A percentile compares a stretch with the other conserved stretches of the same genome.
Evolutionary conservation across 1,140 invertebrate genomes (phyloP).

Genomic region (Hylaeus volcanicus): DNA sequence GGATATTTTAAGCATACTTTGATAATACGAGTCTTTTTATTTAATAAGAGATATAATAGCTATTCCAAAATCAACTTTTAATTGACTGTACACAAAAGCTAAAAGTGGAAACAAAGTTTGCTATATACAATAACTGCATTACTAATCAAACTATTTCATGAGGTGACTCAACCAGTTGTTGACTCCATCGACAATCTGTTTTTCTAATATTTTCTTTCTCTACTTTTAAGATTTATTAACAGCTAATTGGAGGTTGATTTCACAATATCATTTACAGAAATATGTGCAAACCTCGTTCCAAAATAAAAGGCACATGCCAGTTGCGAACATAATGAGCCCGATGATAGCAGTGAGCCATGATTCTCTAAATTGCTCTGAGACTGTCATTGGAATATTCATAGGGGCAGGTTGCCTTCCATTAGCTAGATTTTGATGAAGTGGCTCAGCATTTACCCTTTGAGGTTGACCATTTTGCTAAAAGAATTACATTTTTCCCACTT

Average conservation of each 20-base stretch:
- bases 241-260: no score
- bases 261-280: not conserved
- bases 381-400: slow-evolving; percentile 66
- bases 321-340: slow-evolving; percentile 81
- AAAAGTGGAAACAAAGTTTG: no score
- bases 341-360: slow-evolving; percentile 84
- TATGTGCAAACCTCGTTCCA: slow-evolving; percentile 86
- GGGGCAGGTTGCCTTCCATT: slow-evolving; percentile 52
- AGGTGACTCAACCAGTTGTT: no score
- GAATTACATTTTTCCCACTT: slow-evolving; percentile 18
- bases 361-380: slow-evolving; percentile 83
- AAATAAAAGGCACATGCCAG: slow-evolving; percentile 84
- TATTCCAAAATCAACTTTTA: no score
- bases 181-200: no score
- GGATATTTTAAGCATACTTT: slow-evolving; percentile 25
- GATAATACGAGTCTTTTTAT: slow-evolving; percentile 20
- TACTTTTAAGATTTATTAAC: no score
- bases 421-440: slow-evolving; percentile 57
- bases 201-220: no score
- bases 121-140: no score
- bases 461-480: slow-evolving; percentile 70
- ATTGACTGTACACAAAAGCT: no score
- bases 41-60: slow-evolving; percentile 3
- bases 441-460: slow-evolving; percentile 60
- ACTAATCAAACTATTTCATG: no score